Evolutionary conservation across 2,888 invertebrate genomes (phyloP).

Genomic region (Macroteleia sp.): DNA sequence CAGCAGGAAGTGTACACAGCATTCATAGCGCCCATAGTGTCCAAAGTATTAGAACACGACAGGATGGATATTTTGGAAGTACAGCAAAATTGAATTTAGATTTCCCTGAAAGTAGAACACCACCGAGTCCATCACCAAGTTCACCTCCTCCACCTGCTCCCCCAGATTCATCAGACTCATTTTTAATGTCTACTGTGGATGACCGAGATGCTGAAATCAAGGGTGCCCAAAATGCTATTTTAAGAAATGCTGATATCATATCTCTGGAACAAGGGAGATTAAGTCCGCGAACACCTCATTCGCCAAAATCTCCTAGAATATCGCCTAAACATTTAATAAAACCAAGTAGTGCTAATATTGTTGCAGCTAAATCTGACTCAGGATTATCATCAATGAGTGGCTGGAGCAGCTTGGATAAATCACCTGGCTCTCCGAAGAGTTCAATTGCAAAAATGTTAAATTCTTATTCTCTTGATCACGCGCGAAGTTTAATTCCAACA

Average conservation of each 20-base stretch:
- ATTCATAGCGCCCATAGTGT: conserved; percentile 75
- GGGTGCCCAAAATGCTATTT: conserved; percentile 82
- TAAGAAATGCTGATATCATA: conserved; percentile 81
- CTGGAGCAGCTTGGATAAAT: conserved; percentile 93
- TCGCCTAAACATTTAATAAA: conserved; percentile 89
- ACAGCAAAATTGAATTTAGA: conserved; percentile 84
- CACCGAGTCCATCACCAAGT: conserved; percentile 86
- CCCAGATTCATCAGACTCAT: conserved; percentile 85
- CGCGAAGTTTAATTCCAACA: conserved; percentile 70
- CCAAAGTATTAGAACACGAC: conserved; percentile 85
- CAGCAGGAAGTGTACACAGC: conserved; percentile 85
- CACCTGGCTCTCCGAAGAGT: conserved; percentile 91
- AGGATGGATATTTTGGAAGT: conserved; percentile 86
- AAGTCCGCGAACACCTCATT: conserved; percentile 87
- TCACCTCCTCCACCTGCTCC: conserved; percentile 93
- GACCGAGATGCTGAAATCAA: conserved; percentile 72
- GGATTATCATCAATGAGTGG: conserved; percentile 94
- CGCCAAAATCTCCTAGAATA: conserved; percentile 89
- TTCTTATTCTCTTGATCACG: conserved; percentile 78
- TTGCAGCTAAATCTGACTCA: conserved; percentile 92
- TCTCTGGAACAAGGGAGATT: conserved; percentile 85
- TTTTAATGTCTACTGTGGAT: conserved; percentile 83
- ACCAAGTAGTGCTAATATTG: conserved; percentile 86
- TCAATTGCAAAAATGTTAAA: conserved; percentile 82
- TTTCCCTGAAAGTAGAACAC: conserved; percentile 85